Evolutionary conservation across 2,797 vertebrate species (phyloP), one percentile per base, ranked within the genome.

Genomic region (Staurois parvus): DNA sequence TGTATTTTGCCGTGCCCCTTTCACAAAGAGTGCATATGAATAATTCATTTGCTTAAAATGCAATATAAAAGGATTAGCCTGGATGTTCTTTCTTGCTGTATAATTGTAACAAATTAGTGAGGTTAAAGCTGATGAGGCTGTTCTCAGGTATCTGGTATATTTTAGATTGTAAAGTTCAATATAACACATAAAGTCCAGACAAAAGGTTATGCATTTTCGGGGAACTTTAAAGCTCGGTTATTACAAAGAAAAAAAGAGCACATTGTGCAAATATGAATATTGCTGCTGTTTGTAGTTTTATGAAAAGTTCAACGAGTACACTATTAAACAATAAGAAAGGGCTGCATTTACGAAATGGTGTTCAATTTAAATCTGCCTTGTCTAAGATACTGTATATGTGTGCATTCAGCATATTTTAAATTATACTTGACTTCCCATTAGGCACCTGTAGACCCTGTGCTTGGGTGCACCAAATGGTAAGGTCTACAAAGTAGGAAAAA

Each of bases 1-100:
- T 75, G 78, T 68, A 75, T 85, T 76, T 81, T 73, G 64, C 5
- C 17, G 17, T 76, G 72, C 64, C 62, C 73, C 64, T 68, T 76
- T 85, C 72, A 76, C 64, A 76, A 84, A 72, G 52, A 76, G 64
- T 85, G 72, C 28, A n/a, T 34, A 85, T 85, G 84, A 85, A 85
- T 85, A 76, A 85, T 81, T 81, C 64, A 85, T 76, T 32, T 81
- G 66, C 45, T 69, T 76, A 76, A 85, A 81, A 68, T 21, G 28
- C 66, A 70, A 42, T 76, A 76, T 81, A 72, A 85, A 81, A 76
- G 64, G 72, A 85, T 85, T 81, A 81, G 78, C 79, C 78, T 81
- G 62, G 45, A 85, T 59, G 64, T 76, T 69, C 84, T 85, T 81
- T 59, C 84, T 70, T 45, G 52, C 84, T 76, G 45, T 76, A 81